Conservation (phyloP, 1,140 invertebrate genomes). For the Globodera ellingtonae region DNA sequence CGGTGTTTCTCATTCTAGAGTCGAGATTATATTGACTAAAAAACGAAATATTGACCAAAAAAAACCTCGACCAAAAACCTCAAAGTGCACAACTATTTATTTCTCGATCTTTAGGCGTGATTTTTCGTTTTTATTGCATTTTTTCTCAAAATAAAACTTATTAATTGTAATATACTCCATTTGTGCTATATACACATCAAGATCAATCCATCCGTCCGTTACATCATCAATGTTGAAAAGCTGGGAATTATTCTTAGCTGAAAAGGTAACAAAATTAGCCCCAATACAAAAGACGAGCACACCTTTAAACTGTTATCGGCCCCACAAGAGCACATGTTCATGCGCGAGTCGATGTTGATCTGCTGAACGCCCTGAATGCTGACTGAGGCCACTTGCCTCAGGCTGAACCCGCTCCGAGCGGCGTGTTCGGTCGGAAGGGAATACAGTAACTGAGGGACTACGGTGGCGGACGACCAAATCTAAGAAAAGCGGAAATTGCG, state of each 20-base stretch:
- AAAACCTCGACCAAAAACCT: too few species aligned
- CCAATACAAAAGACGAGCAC: constrained; percentile 70
- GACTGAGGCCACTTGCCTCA: constrained; percentile 58
- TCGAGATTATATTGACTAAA: too few species aligned
- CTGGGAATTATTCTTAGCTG: background rate
- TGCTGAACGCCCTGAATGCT: constrained; percentile 81
- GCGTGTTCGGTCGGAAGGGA: constrained; percentile 87
- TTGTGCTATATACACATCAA: too few species aligned
- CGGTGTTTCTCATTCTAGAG: too few species aligned
- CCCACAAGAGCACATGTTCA: constrained; percentile 91
- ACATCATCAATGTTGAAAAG: background rate
- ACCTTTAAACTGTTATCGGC: constrained; percentile 98
- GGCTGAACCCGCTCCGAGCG: constrained; percentile 59
- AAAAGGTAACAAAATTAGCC: background rate
- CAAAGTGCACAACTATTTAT: too few species aligned
- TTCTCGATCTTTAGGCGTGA: too few species aligned
- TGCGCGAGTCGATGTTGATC: constrained; percentile 79
- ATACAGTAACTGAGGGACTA: constrained; percentile 79
- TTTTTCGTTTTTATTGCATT: too few species aligned
- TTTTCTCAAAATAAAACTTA: too few species aligned
- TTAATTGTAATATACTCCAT: too few species aligned
- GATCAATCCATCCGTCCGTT: too few species aligned
- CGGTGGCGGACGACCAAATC: constrained; percentile 83
- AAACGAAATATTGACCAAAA: too few species aligned
- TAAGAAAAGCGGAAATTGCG: constrained; percentile 66